Evolutionary conservation across 2,888 invertebrate genomes (phyloP), one percentile per base, ranked within the genome.

Genomic region (Lithophane semibrunnea): DNA sequence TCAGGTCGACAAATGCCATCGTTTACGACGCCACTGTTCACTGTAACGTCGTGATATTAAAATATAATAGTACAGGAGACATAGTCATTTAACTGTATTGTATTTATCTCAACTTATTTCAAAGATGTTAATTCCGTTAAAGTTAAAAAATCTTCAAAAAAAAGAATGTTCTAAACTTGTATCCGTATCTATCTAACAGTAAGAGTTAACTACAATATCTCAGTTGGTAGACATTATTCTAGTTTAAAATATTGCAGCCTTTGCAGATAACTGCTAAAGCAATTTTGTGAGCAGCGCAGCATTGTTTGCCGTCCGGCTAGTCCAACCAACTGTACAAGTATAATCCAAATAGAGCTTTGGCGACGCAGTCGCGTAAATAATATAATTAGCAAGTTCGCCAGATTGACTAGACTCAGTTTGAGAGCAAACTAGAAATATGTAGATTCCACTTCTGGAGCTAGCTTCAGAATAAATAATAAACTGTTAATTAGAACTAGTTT

Each of bases 341-440:
- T 72, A 79, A 69, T 66, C 64, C 47, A 47, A 37, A 66, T 24
- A 77, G 42, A 42, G 58, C 58, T 24, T 44, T 60, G 60, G 12
- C 54, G 21, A 12, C 64, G 44, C 58, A 69, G 63, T 73, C 52
- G 13, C 63, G 47, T 58, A 44, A 72, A 72, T 74, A 68, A 69
- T 60, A 42, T 76, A 68, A 74, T 83, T 77, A 73, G 52, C 54
- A 69, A 83, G 73, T 77, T 83, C 13, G n/a, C 67, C 64, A 52
- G 56, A 74, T 71, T 63, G 47, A 73, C 66, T 56, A 12, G 52
- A 63, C 37, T 67, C 47, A 42, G 24, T 67, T 49, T 12, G 37
- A 54, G n/a, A 68, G 16, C 54, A 68, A 54, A 60, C 42, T 60
- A 24, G 44, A 72, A 78, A 65, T 82, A 52, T 78, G 68, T 29